Base-by-base conservation (phyloP, 2,888 invertebrate genomes). In the Xanthostigma xanthostigma region DNA sequence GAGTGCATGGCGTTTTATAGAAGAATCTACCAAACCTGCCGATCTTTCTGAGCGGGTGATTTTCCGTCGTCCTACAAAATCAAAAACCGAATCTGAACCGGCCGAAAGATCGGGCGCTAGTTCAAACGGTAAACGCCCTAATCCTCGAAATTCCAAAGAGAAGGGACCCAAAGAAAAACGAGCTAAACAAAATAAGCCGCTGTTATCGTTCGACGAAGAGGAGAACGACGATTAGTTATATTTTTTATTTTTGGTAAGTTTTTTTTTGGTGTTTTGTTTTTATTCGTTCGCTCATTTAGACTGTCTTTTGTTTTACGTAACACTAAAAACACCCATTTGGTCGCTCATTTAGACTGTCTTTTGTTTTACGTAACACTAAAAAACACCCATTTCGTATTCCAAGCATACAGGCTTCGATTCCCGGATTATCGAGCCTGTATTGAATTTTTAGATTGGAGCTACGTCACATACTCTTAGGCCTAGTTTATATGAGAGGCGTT, bases 1-100 rank as follows among this genome's bases (percentile, higher is more conserved):
- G 17, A 3, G 6, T 27, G 6, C 27, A 6, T 27, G 6, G 6
- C 27, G 27, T 27, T 53, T 68, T 67, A 33, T 64, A 79, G 79
- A 78, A 62, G 71, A 71, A 59, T 71, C 71, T 49, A 71, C 71
- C 57, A 67, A 69, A 38, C 76, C 76, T 35, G 80, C 80, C 38
- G 78, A 81, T 65, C 64, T 81, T 53, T 69, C 60, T 46, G 68
- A 74, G 55, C 73, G 72, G 40, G 71, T 81, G 50, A 66, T 80
- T 51, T 81, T 81, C 57, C 70, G 70, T 59, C 63, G 65, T 41
- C 61, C 62, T 2, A 55, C 55, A 41, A 64, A 65, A 54, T 51
- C 27, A 3, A 27, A 27, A 27, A 27, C 27, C 6, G 27, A 27
- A 5, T 27, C 27, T 27, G 27, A 27, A 6, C 27, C 55, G 37